These are phyloP conservation scores for Plebejus melissa DNA, from an alignment of 2,888 invertebrate genomes.

Conservation along the genomic window DNA sequence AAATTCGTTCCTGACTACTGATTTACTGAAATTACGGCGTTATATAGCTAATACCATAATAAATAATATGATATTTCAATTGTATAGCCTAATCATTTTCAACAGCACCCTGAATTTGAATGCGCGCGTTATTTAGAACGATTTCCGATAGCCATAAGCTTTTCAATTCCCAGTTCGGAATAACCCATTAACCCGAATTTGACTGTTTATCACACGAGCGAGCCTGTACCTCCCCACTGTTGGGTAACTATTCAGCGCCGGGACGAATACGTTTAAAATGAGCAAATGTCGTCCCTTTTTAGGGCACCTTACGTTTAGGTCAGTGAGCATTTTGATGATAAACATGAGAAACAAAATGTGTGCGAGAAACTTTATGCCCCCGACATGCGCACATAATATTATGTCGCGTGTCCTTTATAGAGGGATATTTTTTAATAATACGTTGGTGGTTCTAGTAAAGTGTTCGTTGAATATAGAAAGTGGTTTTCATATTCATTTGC, in stretches of 20 bases:
- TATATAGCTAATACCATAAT: not conserved
- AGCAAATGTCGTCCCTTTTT: conserved; percentile 44
- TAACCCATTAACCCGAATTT: conserved; percentile 56
- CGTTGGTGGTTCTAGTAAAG: too few relatives aligned
- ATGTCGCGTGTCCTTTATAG: not conserved
- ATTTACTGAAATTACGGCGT: not conserved
- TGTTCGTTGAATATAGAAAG: not conserved
- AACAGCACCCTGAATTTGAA: conserved; percentile 3
- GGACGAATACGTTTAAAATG: conserved; percentile 26
- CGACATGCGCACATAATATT: not conserved
- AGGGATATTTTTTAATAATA: too few relatives aligned
- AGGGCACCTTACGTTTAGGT: conserved; percentile 57
- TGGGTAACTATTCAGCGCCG: conserved; percentile 46
- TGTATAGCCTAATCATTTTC: conserved; percentile 1
- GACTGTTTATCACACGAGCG: conserved; percentile 58
- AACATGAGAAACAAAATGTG: conserved; percentile 6
- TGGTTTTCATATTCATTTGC: not conserved
- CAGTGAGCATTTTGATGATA: conserved; percentile 53
- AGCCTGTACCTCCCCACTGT: conserved; percentile 59
- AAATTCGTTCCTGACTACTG: not conserved
- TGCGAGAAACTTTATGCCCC: conserved; percentile 6
- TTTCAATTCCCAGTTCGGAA: conserved; percentile 35
- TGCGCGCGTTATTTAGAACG: not conserved
- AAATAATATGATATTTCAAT: too few relatives aligned
- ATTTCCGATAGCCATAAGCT: conserved; percentile 21